Percentiles rank a stretch among this genome's conserved stretches.
These are phyloP conservation scores for Percina caprodes DNA, from an alignment of 2,113 vertebrate genomes.

Conservation along the genomic window DNA sequence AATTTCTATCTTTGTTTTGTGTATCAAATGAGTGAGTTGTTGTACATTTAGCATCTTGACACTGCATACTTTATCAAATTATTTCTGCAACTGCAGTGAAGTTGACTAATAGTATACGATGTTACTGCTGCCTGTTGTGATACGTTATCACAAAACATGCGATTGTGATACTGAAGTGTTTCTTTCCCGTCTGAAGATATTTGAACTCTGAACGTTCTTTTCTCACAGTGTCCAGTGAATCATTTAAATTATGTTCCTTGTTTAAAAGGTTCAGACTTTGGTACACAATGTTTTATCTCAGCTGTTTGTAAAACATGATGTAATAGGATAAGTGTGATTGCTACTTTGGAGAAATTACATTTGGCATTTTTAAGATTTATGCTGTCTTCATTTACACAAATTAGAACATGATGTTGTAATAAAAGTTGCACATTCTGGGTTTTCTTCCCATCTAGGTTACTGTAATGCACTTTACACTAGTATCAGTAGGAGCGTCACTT, in stretches of 20 bases:
- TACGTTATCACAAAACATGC: constrained; percentile 9
- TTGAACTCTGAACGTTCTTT: background rate
- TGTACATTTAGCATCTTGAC: background rate
- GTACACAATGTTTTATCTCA: background rate
- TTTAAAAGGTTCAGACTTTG: background rate
- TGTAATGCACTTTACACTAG: background rate
- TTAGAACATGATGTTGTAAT: background rate
- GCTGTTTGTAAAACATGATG: background rate
- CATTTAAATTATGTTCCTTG: background rate
- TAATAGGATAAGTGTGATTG: background rate
- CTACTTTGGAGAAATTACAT: background rate
- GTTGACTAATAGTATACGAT: background rate
- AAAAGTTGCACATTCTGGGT: background rate
- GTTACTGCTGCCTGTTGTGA: background rate
- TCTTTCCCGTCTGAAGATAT: background rate
- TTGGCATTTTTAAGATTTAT: background rate
- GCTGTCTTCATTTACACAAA: background rate
- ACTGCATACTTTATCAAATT: background rate
- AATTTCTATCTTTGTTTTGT: background rate
- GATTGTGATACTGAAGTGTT: background rate
- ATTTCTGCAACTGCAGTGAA: background rate
- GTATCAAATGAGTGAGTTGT: background rate
- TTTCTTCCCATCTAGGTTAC: background rate
- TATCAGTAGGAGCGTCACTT: background rate
- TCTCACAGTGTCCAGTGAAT: background rate